phyloP scores from a whole-genome alignment of 2,888 invertebrate species.

The Helobdella robusta region DNA sequence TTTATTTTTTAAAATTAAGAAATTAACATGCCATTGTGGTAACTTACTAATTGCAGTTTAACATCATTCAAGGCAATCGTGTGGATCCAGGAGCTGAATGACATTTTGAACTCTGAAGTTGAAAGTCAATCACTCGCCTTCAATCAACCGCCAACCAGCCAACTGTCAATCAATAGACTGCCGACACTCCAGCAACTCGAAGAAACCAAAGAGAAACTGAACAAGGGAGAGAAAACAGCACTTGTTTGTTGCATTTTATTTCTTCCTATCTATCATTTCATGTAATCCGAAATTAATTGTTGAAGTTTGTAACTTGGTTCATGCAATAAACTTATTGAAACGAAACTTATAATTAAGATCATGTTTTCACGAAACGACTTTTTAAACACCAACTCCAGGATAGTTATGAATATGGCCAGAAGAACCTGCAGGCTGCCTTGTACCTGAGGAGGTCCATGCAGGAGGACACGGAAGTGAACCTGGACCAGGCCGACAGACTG shows the following conservation, averaged over 20 bases:
- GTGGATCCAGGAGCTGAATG: conserved; percentile 68
- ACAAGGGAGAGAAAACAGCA: conserved; percentile 68
- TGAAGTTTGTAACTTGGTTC: too few species aligned
- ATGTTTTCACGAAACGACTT: background rate
- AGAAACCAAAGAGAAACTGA: conserved; percentile 64
- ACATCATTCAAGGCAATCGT: conserved; percentile 56
- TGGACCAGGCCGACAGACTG: conserved; percentile 55
- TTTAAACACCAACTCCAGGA: conserved; percentile 53
- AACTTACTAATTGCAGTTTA: too few species aligned
- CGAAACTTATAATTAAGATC: background rate
- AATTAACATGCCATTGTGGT: too few species aligned
- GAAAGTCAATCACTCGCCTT: too few species aligned
- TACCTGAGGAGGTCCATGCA: conserved; percentile 65
- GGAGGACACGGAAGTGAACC: conserved; percentile 54
- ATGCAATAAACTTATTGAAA: background rate
- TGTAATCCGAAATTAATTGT: too few species aligned
- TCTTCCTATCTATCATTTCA: too few species aligned
- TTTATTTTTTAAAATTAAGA: too few species aligned
- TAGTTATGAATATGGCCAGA: conserved; percentile 71
- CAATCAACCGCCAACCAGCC: too few species aligned
- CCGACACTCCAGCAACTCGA: conserved; percentile 63
- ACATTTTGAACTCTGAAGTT: conserved; percentile 63
- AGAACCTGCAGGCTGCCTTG: conserved; percentile 65
- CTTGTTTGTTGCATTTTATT: conserved; percentile 52
- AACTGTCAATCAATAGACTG: conserved; percentile 63